Conservation (phyloP, 2,888 invertebrate genomes). For the Macrophya annulata region DNA sequence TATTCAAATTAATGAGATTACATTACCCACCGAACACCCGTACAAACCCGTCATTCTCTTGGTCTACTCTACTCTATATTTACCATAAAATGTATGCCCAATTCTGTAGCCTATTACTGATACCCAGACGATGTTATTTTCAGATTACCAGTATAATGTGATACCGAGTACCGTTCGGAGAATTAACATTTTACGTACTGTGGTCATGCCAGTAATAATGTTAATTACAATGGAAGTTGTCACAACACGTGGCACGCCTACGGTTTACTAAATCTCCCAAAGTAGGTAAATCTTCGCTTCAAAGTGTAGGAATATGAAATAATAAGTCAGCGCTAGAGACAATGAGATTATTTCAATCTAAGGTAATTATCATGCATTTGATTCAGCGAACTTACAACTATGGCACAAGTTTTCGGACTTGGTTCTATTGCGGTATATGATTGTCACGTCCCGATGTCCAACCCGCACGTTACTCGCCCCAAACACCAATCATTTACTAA, state of each 20-base stretch:
- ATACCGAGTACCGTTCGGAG: not conserved
- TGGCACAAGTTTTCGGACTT: not conserved
- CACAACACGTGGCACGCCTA: not conserved
- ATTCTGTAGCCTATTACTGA: conserved; percentile 16
- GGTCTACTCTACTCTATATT: conserved; percentile 2
- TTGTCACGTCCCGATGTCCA: not conserved
- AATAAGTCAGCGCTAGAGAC: not conserved
- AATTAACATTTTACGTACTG: conserved; percentile 33
- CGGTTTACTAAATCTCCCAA: not conserved
- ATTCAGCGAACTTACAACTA: not conserved
- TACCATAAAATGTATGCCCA: conserved; percentile 18
- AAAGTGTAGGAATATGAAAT: not conserved
- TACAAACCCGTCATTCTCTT: not conserved
- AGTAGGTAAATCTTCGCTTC: not conserved
- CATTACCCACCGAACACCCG: conserved; percentile 43
- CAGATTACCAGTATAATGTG: conserved; percentile 40
- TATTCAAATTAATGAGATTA: conserved; percentile 56
- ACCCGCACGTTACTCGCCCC: not conserved
- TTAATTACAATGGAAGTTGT: conserved; percentile 21
- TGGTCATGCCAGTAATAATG: not conserved
- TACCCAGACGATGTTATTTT: conserved; percentile 50
- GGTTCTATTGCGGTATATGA: not conserved
- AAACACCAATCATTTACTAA: not conserved
- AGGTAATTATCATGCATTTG: not conserved
- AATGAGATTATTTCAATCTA: not conserved